These are phyloP conservation scores for Lycophotia porphyrea DNA, from an alignment of 2,888 invertebrate species.

Conservation along the genomic window DNA sequence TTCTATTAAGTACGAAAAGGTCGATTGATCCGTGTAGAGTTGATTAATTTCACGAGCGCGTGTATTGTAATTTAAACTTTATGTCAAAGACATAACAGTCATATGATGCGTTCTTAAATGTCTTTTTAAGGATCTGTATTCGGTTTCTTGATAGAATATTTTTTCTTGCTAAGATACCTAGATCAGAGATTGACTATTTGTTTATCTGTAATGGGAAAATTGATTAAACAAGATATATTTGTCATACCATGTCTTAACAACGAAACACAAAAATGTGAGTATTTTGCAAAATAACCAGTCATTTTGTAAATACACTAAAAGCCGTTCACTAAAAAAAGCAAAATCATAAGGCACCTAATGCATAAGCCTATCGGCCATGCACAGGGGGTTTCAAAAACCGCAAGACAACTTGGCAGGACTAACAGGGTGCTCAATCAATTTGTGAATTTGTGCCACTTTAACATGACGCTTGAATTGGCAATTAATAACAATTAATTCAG, in stretches of 20 bases:
- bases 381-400: slow-evolving; percentile 11
- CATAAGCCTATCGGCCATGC: slow-evolving; percentile 6
- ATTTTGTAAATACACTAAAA: slow-evolving; percentile 45
- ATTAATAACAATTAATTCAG: slow-evolving; percentile 45
- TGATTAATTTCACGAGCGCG: neutral
- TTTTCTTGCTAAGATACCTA: slow-evolving; percentile 6
- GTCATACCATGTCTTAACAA: slow-evolving; percentile 17
- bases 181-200: neutral
- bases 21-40: neutral
- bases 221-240: slow-evolving; percentile 13
- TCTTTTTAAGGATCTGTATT: neutral
- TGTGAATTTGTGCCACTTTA: slow-evolving; percentile 38
- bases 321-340: neutral
- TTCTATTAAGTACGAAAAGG: neutral
- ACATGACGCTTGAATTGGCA: slow-evolving; percentile 57
- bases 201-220: slow-evolving; percentile 1
- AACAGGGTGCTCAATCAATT: slow-evolving; percentile 40
- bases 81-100: neutral
- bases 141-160: slow-evolving; percentile 13
- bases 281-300: slow-evolving; percentile 8
- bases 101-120: neutral
- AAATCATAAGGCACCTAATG: slow-evolving; percentile 6
- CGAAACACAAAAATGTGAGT: slow-evolving; percentile 12
- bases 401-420: slow-evolving; percentile 27
- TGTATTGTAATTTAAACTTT: neutral